phyloP scores from a whole-genome alignment of 2,888 invertebrate genomes.

The Agapostemon virescens region DNA sequence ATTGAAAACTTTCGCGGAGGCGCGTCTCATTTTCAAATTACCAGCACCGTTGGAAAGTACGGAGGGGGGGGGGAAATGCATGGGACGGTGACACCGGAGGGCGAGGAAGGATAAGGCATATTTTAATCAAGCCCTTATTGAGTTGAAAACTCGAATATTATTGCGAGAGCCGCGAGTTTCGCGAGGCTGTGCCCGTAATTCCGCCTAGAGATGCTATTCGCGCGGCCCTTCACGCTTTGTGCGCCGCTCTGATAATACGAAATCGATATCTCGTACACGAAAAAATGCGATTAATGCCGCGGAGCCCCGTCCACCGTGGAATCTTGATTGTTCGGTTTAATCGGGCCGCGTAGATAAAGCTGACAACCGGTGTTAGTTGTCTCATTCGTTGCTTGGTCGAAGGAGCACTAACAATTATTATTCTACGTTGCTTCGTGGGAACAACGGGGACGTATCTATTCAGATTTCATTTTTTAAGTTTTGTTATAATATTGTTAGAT shows the following conservation, averaged over 20 bases:
- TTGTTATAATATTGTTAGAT: no score
- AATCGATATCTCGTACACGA: slow-evolving; percentile 45
- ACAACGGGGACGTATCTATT: no score
- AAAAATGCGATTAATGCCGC: slow-evolving; percentile 11
- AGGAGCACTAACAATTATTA: no score
- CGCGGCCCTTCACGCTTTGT: slow-evolving; percentile 27
- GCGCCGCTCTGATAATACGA: slow-evolving; percentile 34
- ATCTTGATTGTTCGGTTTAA: neutral
- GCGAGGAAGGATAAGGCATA: slow-evolving; percentile 52
- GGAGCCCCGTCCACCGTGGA: neutral
- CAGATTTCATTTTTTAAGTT: no score
- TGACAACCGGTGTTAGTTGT: neutral
- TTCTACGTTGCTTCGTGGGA: no score
- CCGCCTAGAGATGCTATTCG: slow-evolving; percentile 53
- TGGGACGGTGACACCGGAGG: neutral
- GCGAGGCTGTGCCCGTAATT: slow-evolving; percentile 39
- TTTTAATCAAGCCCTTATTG: slow-evolving; percentile 76
- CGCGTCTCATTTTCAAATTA: slow-evolving; percentile 73
- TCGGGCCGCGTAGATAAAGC: neutral
- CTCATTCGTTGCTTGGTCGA: neutral
- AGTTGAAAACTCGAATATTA: slow-evolving; percentile 75
- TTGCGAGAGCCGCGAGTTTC: slow-evolving; percentile 61
- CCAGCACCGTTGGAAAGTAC: slow-evolving; percentile 50
- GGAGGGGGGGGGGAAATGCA: neutral
- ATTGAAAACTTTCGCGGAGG: slow-evolving; percentile 71